Evolutionary conservation across 2,888 invertebrate species (phyloP), one percentile per base, ranked within the genome.

Genomic region (Anarsia innoxiella): DNA sequence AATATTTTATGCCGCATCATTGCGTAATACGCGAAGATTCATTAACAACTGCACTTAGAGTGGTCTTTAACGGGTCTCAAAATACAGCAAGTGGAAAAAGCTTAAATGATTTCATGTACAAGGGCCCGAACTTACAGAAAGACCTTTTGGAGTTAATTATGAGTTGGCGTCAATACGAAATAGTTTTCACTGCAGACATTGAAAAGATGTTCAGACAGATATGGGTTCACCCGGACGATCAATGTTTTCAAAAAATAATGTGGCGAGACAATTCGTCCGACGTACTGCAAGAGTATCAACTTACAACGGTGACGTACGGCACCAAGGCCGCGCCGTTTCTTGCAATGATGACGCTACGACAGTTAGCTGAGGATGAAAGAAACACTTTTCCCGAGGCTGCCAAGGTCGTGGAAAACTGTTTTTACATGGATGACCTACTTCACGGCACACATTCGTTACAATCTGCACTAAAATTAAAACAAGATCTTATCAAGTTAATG

Each of bases 51-150:
- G 16, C 40, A 25, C 29, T 42, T 3, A 37, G 53, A 6, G 53
- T 49, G 0, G 51, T 52, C 2, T 53, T 48, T 26, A 50, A 55
- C 34, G 52, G 42, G 8, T 49, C 51, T 1, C 23, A 40, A 14
- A 27, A 12, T 16, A 42, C 39, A 14, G 38, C 29, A 4, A 36
- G 29, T 14, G 36, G 45, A 1, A 11, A 16, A 6, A 46, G 45
- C 8, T 32, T 51, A 4, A 51, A 51, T 36, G 47, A 47, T 11
- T 3, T 46, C 2, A 49, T 49, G 44, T 23, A 37, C 1, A 38
- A 37, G 5, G 47, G 46, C 1, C 44, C 44, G 0, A 49, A 46
- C 11, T 27, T 46, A 25, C 46, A 44, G 12, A 27, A 27, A 3
- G 12, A 27, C 27, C 27, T 27, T 27, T 27, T 14, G 35, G 12